phyloP scores from a whole-genome alignment of 2,113 vertebrate genomes.

The Archocentrus centrarchus region DNA sequence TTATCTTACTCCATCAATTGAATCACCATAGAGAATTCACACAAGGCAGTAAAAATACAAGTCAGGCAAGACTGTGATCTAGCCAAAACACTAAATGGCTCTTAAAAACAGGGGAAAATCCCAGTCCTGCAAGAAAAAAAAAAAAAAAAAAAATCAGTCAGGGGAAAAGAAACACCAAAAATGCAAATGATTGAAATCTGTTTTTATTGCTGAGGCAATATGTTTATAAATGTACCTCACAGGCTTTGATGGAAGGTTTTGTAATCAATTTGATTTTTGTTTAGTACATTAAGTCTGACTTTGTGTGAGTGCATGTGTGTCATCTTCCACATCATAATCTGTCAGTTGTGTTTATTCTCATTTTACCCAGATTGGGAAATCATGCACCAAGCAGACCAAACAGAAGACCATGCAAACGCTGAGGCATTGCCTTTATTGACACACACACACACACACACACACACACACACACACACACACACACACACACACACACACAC shows the following conservation, averaged over 20 bases:
- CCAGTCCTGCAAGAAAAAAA: not conserved
- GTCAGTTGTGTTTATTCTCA: not conserved
- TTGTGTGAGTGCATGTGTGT: not conserved
- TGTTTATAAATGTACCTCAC: not conserved
- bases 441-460: not conserved
- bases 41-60: not conserved
- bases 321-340: not conserved
- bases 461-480: no score
- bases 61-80: not conserved
- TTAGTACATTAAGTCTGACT: not conserved
- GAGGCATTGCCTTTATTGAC: not conserved
- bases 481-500: no score
- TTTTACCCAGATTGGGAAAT: not conserved
- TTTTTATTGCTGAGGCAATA: not conserved
- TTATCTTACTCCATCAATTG: not conserved
- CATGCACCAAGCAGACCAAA: not conserved
- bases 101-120: not conserved
- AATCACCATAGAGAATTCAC: not conserved
- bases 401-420: not conserved
- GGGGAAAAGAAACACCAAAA: not conserved
- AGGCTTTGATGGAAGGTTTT: not conserved
- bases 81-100: not conserved
- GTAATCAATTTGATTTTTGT: not conserved
- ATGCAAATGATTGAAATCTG: not conserved
- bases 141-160: not conserved